Conservation (phyloP, 2,113 vertebrate genomes). For the Pontoporia blainvillei region DNA sequence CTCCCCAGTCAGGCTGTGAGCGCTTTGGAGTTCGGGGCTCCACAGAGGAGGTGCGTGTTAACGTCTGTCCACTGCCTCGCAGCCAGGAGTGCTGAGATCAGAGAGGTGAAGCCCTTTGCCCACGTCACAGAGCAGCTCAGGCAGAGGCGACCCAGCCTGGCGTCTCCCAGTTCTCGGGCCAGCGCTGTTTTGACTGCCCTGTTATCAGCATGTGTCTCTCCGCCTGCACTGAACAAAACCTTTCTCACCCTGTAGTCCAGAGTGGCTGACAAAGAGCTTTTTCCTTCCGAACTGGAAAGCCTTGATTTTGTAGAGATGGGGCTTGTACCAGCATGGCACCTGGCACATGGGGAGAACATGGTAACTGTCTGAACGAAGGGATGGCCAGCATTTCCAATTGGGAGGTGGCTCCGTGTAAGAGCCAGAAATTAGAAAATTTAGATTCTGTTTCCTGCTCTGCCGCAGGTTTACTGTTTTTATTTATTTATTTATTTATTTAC, state of each 20-base stretch:
- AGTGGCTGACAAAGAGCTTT: not conserved
- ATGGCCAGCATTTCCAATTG: not conserved
- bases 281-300: not conserved
- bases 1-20: not conserved
- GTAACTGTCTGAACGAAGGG: not conserved
- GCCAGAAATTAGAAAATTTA: not conserved
- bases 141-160: accelerated
- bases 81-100: not conserved
- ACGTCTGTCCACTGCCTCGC: not conserved
- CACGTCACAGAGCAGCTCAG: not conserved
- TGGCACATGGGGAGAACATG: not conserved
- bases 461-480: not conserved
- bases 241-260: not conserved
- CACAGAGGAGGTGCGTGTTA: not conserved
- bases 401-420: not conserved
- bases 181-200: not conserved
- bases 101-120: not conserved
- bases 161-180: no score
- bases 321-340: not conserved
- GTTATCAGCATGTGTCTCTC: not conserved
- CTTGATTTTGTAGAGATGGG: not conserved
- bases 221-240: not conserved
- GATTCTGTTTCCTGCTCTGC: not conserved
- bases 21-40: not conserved
- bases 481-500: no score